These are phyloP conservation scores for Hoplodrina ambigua DNA, from an alignment of 2,888 invertebrate genomes.

Conservation along the genomic window DNA sequence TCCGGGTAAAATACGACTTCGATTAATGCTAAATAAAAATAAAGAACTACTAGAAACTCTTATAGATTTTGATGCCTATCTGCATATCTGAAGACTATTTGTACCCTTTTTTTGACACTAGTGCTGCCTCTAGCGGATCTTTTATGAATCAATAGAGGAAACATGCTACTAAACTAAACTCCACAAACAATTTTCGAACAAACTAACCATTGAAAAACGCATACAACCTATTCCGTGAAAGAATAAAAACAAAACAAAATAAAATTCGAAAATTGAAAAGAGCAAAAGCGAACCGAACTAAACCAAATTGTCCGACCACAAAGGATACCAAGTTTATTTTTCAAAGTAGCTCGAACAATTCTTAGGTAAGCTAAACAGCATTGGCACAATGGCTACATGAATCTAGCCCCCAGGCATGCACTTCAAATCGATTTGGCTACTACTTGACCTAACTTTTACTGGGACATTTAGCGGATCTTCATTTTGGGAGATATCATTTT, in stretches of 20 bases:
- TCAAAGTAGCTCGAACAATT: slow-evolving; percentile 72
- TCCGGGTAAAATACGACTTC: too few relatives aligned
- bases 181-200: neutral
- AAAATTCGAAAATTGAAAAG: slow-evolving; percentile 54
- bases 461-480: slow-evolving; percentile 11
- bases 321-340: slow-evolving; percentile 72
- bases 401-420: slow-evolving; percentile 69
- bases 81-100: too few relatives aligned
- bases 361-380: slow-evolving; percentile 73
- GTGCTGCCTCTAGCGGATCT: too few relatives aligned
- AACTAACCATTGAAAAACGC: slow-evolving; percentile 14
- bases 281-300: slow-evolving; percentile 61
- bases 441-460: slow-evolving; percentile 70
- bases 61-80: too few relatives aligned
- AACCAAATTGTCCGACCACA: slow-evolving; percentile 69
- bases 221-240: slow-evolving; percentile 14
- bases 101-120: too few relatives aligned
- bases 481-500: neutral
- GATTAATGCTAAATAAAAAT: too few relatives aligned
- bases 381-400: slow-evolving; percentile 71
- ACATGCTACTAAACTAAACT: neutral
- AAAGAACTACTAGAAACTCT: neutral
- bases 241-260: slow-evolving; percentile 43
- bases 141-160: too few relatives aligned
- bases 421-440: slow-evolving; percentile 80